Evolutionary conservation across 2,888 invertebrate species (phyloP), one percentile per base, ranked within the genome.

Genomic region (Eristalinus sepulchralis): DNA sequence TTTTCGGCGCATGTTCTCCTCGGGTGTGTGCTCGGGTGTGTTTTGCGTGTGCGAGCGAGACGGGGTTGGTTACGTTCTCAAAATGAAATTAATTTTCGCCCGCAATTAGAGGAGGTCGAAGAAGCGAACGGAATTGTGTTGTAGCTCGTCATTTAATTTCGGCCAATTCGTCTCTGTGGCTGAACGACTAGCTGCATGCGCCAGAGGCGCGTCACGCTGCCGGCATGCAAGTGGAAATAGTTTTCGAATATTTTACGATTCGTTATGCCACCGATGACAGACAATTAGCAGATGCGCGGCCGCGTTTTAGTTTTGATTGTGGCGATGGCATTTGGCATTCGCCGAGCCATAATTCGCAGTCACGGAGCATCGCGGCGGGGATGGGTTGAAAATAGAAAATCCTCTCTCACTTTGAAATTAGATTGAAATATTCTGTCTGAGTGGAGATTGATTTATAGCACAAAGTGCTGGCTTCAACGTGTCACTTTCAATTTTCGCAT

Each of bases 201-300:
- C 60, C 36, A 62, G 64, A 60, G 47, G n/a, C 47, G 57, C 76
- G 77, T 77, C 77, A 85, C 73, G 77, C 47, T 34, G 22, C 59
- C 39, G 84, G 71, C 76, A 75, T 72, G 67, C 84, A 77, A 64
- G 63, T 77, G 81, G 22, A 81, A 81, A 85, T 85, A 68, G 71
- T 64, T 73, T 77, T 76, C 55, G 59, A 64, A 85, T 85, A 85
- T 77, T 85, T 82, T 57, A 82, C 77, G 36, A 85, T 82, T 78
- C 66, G 70, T 73, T 77, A 82, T 82, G 70, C 70, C 67, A 64
- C 73, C 82, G 82, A 82, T 85, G 85, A 85, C 77, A 85, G 85
- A 77, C 85, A 85, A 85, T 85, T 85, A 85, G 73, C 82, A 82
- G 72, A 68, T 84, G 73, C 67, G 63, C 36, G 55, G 55, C 62